Evolutionary conservation across 2,113 vertebrate species (phyloP), one percentile per base, ranked within the genome.

Genomic region (Climacteris rufus): DNA sequence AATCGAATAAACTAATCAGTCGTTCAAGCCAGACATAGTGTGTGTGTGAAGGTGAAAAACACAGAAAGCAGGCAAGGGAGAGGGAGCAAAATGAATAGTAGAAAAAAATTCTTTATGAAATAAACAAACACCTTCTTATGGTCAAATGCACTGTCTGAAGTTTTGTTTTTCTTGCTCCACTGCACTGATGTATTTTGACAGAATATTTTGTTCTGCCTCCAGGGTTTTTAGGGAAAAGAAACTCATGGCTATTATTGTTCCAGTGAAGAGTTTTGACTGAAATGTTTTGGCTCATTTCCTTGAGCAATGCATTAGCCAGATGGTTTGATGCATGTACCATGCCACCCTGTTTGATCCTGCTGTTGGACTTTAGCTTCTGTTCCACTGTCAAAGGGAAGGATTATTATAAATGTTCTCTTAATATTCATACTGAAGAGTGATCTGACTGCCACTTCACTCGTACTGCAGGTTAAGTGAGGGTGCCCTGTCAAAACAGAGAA

Each of bases 131-230:
- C 40, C 59, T 74, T 93, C 83, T 52, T 17, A 39, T 89, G 79
- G 79, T 94, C 85, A 84, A 71, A 68, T 47, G 59, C 56, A 68
- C 50, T 86, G 45, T 80, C 63, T 93, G 83, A 96, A 75, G 71
- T 37, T 90, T 87, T 81, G 61, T 76, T 96, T 89, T 93, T 79
- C 92, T 96, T 96, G 71, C 72, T 97, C 35, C 65, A 75, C 40
- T 94, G 78, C 91, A 85, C 64, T 97, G 89, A 97, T 78, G 52
- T 60, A 90, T 97, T 97, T 97, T 97, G 96, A 97, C 91, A 96
- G 90, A n/a, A 96, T 70, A 92, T 96, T 97, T 94, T 97, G 69
- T 94, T 96, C 91, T 97, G 68, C 91, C 92, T 97, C 64, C n/a
- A 90, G 82, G 79, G 83, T 52, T 94, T 95, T 93, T 93, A 95